These are phyloP conservation scores for Megamerina dolium DNA, from an alignment of 2,888 invertebrate genomes.

Conservation along the genomic window DNA sequence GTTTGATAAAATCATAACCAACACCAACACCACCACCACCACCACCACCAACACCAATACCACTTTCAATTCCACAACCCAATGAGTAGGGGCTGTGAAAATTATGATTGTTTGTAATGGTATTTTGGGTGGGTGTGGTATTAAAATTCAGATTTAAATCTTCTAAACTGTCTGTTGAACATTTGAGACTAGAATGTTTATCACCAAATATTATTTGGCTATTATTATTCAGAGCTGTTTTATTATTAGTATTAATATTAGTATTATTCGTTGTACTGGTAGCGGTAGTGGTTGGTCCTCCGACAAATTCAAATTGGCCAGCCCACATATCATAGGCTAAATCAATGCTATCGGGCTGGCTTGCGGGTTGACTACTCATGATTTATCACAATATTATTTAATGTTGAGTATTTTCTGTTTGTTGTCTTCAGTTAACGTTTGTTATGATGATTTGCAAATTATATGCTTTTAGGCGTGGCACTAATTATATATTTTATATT, in stretches of 20 bases:
- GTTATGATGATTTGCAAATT: too few species aligned
- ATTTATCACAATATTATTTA: constrained; percentile 22
- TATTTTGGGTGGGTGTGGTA: constrained; percentile 34
- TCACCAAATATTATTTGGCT: constrained; percentile 36
- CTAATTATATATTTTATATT: constrained; percentile 18
- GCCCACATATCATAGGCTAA: constrained; percentile 85
- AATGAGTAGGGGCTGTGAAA: constrained; percentile 34
- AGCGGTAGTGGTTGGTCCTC: constrained; percentile 41
- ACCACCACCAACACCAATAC: constrained; percentile 20
- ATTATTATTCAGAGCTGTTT: constrained; percentile 22
- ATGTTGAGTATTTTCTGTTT: too few species aligned
- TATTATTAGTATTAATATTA: constrained; percentile 24
- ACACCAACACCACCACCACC: constrained; percentile 24
- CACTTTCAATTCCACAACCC: constrained; percentile 25
- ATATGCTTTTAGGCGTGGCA: constrained; percentile 27
- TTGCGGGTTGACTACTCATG: constrained; percentile 48
- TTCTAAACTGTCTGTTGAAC: constrained; percentile 44
- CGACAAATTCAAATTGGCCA: constrained; percentile 80
- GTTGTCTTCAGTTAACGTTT: too few species aligned
- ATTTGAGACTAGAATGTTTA: constrained; percentile 36
- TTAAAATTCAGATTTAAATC: constrained; percentile 44
- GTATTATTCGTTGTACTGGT: constrained; percentile 34
- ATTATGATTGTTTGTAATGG: constrained; percentile 26
- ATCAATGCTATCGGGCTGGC: constrained; percentile 58
- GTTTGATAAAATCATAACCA: constrained; percentile 34